Evolutionary conservation across 2,888 invertebrate species (phyloP), one percentile per base, ranked within the genome.

Genomic region (Drosophila barbarae): DNA sequence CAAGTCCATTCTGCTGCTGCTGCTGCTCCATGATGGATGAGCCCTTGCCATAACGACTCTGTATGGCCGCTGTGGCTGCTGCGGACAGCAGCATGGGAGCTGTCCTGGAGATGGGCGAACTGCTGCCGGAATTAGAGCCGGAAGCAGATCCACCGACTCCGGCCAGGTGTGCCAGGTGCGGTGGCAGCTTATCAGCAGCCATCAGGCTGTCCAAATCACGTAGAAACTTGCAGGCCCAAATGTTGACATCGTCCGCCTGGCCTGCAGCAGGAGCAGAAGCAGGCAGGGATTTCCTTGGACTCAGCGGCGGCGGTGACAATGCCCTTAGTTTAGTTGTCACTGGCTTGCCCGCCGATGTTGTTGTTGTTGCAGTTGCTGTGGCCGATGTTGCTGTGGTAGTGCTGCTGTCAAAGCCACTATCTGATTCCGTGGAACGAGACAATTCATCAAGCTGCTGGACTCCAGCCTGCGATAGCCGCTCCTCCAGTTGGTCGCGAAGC

Each of bases 171-270:
- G 67, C 76, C 56, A 77, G 47, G 52, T 79, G 76, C 55, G 73
- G 54, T 53, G 75, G 76, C 81, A 77, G 72, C 75, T 88, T 88
- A 85, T 88, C 87, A 59, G 64, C 70, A 28, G 85, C 86, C 87
- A 89, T 89, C 86, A 89, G 86, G 80, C 86, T 89, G 81, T 89
- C 89, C 84, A 89, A 85, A 83, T 89, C 89, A 75, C 86, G 88
- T 72, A 89, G 83, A 81, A 89, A 89, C 86, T 88, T 89, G 84
- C 87, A 88, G 77, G 89, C 89, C 89, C 89, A 89, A 82, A 89
- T 83, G 82, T 89, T 88, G 53, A 89, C 88, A 82, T 89, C 89
- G 72, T 88, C 87, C 35, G 72, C 52, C 44, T 65, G 61, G 60
- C 57, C 80, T 46, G 75, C 6, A 38, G 70, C 41, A 36, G 60